Evolutionary conservation across 2,888 invertebrate species (phyloP), one percentile per base, ranked within the genome.

Genomic region (Lacanobia wlatinum): DNA sequence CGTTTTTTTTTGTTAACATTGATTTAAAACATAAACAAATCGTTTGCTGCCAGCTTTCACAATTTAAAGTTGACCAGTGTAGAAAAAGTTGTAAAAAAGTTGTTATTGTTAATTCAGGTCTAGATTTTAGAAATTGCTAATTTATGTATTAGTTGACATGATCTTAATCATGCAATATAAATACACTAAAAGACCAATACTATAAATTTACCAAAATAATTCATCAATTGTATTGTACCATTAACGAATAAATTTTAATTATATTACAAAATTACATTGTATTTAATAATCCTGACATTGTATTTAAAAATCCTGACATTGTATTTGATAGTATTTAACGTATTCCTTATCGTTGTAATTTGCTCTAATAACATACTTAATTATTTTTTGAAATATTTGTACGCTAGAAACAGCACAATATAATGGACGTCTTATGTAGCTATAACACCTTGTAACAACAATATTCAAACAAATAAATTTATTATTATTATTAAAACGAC

Each of bases 51-150:
- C 23, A 50, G n/a, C 60, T 52, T 58, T 66, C 38, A 61, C 46
- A 48, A 14, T 40, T 5, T 28, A 46, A 55, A 62, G 55, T 55
- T 43, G 12, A 75, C 16, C 40, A 8, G 16, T 6, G 21, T 28
- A 23, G 16, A 76, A 58, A 62, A 50, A 14, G 12, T 46, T 40
- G 9, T 55, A 9, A 53, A 48, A 34, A 50, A 62, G 28, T 21
- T 21, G 34, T n/a, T 23, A 40, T 12, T 43, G 7, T 58, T 18
- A 10, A 38, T 46, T 43, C 18, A 52, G 23, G 14, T 46, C 21
- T 46, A 52, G 23, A 67, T 67, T 23, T 43, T 34, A 46, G 40
- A 48, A 73, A 60, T 53, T 34, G 4, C 21, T 28, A 9, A 52
- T 76, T 10, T 48, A 60, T 53, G 28, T 1, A 60, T 40, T 8